phyloP scores from a whole-genome alignment of 1,140 invertebrate species.

The Tribolium madens region DNA sequence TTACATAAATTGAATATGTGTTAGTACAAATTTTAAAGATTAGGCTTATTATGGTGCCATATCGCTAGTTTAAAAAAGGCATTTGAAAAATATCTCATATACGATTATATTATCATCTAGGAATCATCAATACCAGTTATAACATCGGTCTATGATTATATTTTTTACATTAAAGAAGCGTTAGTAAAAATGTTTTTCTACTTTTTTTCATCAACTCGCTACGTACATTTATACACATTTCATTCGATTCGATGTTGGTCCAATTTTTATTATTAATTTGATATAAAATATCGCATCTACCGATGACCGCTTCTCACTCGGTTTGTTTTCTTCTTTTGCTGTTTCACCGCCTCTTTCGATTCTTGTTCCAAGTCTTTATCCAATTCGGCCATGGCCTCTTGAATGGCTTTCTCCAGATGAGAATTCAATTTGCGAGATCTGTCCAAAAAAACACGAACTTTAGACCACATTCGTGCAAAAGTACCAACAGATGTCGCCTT shows the following conservation, averaged over 20 bases:
- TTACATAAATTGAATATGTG: slow-evolving; percentile 48
- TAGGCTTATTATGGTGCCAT: slow-evolving; percentile 44
- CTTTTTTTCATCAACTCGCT: slow-evolving; percentile 32
- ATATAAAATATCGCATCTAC: slow-evolving; percentile 52
- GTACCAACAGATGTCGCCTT: too few species aligned
- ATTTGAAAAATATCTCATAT: slow-evolving; percentile 61
- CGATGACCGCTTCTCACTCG: slow-evolving; percentile 54
- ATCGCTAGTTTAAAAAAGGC: slow-evolving; percentile 57
- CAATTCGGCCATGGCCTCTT: slow-evolving; percentile 89
- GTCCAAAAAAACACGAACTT: slow-evolving; percentile 62
- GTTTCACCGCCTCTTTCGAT: slow-evolving; percentile 8
- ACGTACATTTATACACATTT: slow-evolving; percentile 54
- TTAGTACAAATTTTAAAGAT: slow-evolving; percentile 51
- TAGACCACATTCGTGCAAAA: neutral
- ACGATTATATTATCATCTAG: slow-evolving; percentile 57
- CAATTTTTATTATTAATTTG: slow-evolving; percentile 48
- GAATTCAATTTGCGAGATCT: slow-evolving; percentile 92
- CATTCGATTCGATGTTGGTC: slow-evolving; percentile 59
- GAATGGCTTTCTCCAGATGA: slow-evolving; percentile 88
- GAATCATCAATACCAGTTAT: slow-evolving; percentile 57
- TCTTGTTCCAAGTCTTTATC: slow-evolving; percentile 68
- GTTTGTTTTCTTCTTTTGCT: slow-evolving; percentile 47
- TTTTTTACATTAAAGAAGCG: slow-evolving; percentile 55
- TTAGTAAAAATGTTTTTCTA: slow-evolving; percentile 52
- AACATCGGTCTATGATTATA: slow-evolving; percentile 52